Evolutionary conservation across 2,113 vertebrate species (phyloP).

Genomic region (Bos indicus): DNA sequence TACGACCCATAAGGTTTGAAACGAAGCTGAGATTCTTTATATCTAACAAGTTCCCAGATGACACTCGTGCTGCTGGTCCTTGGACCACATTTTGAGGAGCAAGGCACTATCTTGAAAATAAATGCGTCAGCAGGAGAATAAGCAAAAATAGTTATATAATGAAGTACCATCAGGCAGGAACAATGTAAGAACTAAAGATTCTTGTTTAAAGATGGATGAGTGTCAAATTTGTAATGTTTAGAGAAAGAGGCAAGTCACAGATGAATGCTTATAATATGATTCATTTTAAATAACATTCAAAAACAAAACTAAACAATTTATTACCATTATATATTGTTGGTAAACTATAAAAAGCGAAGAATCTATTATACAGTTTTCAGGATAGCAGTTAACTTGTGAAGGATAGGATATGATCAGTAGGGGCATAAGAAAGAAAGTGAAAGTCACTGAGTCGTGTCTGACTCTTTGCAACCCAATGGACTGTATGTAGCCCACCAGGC

Average conservation of each 20-base stretch:
- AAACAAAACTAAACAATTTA: not conserved
- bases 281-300: not conserved
- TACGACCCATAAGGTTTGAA: not conserved
- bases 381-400: not conserved
- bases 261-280: not conserved
- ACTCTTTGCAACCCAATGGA: not conserved
- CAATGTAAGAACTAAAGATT: not conserved
- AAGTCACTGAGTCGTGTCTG: not conserved
- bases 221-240: not conserved
- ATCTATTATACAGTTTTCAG: not conserved
- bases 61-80: not conserved
- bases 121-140: not conserved
- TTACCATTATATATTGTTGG: not conserved
- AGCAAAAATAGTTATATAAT: not conserved
- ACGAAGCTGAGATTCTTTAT: not conserved
- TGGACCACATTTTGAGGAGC: not conserved
- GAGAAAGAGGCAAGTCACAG: not conserved
- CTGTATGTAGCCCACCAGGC: not conserved
- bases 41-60: not conserved
- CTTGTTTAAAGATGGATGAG: not conserved
- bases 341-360: not conserved
- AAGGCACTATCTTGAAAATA: not conserved
- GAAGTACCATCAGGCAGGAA: not conserved
- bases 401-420: not conserved
- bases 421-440: not conserved